Percentiles rank a stretch among this genome's conserved stretches.
Conservation (phyloP, 2,113 vertebrate species). For the Oxyura jamaicensis region DNA sequence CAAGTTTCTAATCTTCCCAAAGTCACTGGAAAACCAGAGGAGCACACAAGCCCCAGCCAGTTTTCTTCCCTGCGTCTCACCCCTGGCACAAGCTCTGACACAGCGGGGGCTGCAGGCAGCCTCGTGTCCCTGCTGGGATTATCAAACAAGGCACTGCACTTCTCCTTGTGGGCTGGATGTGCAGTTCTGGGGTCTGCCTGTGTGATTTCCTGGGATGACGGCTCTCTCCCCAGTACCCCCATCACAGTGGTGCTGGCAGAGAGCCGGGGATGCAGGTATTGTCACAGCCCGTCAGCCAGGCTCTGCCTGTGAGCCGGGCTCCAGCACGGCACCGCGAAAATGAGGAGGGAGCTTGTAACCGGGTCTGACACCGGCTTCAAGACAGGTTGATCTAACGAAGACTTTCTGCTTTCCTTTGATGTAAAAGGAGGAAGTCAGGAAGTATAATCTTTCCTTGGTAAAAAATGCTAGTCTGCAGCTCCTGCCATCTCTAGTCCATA, state of each 20-base stretch:
- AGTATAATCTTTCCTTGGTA: neutral
- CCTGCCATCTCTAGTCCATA: neutral
- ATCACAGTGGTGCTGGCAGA: neutral
- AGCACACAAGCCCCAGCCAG: neutral
- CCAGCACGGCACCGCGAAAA: neutral
- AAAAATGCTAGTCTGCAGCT: neutral
- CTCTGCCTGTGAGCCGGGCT: neutral
- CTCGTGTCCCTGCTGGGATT: no score
- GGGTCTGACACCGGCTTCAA: neutral
- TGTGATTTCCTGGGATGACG: neutral
- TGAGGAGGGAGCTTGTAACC: neutral
- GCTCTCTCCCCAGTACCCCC: neutral
- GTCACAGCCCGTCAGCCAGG: neutral
- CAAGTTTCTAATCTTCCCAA: neutral
- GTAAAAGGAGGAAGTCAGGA: neutral
- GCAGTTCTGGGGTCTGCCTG: neutral
- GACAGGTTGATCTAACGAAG: neutral
- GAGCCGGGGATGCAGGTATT: neutral
- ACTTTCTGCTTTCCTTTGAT: conserved; percentile 5
- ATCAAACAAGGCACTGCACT: neutral
- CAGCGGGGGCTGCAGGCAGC: neutral
- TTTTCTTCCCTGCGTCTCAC: neutral
- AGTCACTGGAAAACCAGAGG: neutral
- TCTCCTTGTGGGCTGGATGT: neutral
- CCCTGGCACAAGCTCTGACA: neutral